Evolutionary conservation across 2,113 vertebrate genomes (phyloP).

Genomic region (Bufo bufo): DNA sequence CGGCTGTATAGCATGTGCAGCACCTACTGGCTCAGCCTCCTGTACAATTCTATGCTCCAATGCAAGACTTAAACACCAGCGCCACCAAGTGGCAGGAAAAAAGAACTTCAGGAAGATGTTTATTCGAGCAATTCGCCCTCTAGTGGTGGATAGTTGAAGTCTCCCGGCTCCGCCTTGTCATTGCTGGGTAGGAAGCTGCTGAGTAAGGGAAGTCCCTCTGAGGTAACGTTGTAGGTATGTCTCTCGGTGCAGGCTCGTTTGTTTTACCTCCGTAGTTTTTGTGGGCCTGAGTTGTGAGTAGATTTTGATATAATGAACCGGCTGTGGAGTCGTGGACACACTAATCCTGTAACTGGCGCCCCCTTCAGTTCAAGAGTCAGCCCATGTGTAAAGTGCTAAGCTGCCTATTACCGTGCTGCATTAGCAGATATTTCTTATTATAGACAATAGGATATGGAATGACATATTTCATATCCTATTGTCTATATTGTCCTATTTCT

Average conservation of each 20-base stretch:
- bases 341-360: too few relatives aligned
- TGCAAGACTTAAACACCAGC: neutral
- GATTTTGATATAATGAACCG: neutral
- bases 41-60: neutral
- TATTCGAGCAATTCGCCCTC: neutral
- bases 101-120: neutral
- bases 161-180: neutral
- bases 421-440: too few relatives aligned
- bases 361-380: too few relatives aligned
- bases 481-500: too few relatives aligned
- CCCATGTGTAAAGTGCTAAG: too few relatives aligned
- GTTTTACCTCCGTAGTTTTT: too few relatives aligned
- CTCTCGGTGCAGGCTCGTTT: neutral
- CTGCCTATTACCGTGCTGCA: too few relatives aligned
- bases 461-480: too few relatives aligned
- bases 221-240: neutral
- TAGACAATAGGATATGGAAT: too few relatives aligned
- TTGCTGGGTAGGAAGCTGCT: constrained; percentile 5
- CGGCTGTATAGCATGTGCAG: too few relatives aligned
- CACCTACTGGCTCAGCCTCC: too few relatives aligned
- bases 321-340: too few relatives aligned
- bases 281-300: neutral
- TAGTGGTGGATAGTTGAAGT: neutral
- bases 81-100: neutral
- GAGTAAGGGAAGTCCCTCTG: neutral